Evolutionary conservation across 2,797 vertebrate species (phyloP).

Genomic region (Chloroceryle inda): DNA sequence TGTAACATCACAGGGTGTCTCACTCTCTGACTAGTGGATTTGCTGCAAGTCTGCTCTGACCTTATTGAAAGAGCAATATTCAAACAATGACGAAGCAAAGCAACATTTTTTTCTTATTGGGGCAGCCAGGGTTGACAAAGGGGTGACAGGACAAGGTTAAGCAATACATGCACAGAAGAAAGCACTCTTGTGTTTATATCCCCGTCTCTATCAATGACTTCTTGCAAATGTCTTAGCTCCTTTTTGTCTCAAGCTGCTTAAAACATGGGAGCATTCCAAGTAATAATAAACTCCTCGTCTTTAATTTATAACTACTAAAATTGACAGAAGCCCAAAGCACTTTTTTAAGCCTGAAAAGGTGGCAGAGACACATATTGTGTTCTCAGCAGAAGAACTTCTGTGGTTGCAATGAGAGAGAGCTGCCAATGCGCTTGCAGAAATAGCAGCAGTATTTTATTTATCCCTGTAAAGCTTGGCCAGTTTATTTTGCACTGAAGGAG

Average conservation of each 20-base stretch:
- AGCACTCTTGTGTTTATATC: neutral
- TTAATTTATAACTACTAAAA: conserved; percentile 53
- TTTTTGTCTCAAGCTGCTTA: conserved; percentile 25
- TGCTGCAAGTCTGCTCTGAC: conserved; percentile 36
- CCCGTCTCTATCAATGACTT: neutral
- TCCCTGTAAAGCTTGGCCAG: conserved; percentile 37
- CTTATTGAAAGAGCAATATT: conserved; percentile 37
- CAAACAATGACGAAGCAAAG: conserved; percentile 39
- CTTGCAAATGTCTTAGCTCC: neutral
- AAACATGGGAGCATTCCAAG: conserved; percentile 3
- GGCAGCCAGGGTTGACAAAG: neutral
- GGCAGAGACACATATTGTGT: conserved; percentile 60
- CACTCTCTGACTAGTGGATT: neutral
- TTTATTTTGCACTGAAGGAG: conserved; percentile 25
- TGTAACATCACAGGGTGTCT: neutral
- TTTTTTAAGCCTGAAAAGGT: conserved; percentile 65
- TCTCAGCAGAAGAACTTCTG: conserved; percentile 61
- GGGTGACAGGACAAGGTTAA: conserved; percentile 2
- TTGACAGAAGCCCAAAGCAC: conserved; percentile 57
- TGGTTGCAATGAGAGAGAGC: conserved; percentile 49
- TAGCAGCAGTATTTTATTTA: conserved; percentile 67
- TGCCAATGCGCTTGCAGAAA: conserved; percentile 65
- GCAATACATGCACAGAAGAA: neutral
- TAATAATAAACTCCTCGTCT: conserved; percentile 57
- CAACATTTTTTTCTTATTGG: neutral